Conservation (phyloP, 2,797 vertebrate genomes). For the Etheostoma nigrum region DNA sequence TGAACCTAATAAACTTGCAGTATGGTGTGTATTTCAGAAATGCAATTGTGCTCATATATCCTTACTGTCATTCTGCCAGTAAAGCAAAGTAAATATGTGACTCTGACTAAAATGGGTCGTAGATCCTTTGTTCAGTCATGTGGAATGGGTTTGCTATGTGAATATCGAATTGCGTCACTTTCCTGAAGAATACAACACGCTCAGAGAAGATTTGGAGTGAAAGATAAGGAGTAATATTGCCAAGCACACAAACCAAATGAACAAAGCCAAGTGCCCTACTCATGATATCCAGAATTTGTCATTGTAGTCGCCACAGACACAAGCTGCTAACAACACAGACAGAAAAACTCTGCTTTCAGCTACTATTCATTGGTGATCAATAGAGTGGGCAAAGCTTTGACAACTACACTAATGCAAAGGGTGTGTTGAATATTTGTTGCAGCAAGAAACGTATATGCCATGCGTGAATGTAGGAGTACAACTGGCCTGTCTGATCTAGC, state of each 20-base stretch:
- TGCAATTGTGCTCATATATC: neutral
- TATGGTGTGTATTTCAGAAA: slow-evolving; percentile 4
- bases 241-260: neutral
- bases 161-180: slow-evolving; percentile 22
- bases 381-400: neutral
- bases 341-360: neutral
- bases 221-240: slow-evolving; percentile 19
- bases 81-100: slow-evolving; percentile 6
- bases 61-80: slow-evolving; percentile 9
- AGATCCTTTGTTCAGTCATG: slow-evolving; percentile 44
- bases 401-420: neutral
- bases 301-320: neutral
- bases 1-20: neutral
- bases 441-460: neutral
- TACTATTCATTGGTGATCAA: neutral
- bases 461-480: neutral
- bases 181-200: slow-evolving; percentile 12
- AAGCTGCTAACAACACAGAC: neutral
- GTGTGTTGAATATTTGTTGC: slow-evolving; percentile 1
- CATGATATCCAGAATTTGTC: neutral
- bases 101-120: slow-evolving; percentile 29
- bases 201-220: slow-evolving; percentile 24
- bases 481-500: neutral
- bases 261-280: slow-evolving; percentile 13
- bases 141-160: slow-evolving; percentile 47